Percentiles rank a stretch among this genome's conserved stretches.
phyloP scores from a whole-genome alignment of 2,888 invertebrate species.

The Priocnemis perturbator region DNA sequence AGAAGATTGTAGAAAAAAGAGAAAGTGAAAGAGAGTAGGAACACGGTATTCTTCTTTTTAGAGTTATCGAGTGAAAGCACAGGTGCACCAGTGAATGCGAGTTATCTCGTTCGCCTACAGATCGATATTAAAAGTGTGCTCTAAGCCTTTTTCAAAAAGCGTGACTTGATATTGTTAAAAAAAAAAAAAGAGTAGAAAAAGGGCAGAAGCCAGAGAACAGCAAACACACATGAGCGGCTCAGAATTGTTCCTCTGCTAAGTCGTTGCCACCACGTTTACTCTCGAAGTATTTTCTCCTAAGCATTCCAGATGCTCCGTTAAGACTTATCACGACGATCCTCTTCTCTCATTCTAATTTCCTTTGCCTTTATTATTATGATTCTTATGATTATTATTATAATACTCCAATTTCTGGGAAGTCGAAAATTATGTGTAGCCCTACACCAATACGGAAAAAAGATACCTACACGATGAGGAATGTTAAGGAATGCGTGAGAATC shows the following conservation, averaged over 20 bases:
- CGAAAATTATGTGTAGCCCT: slow-evolving; percentile 40
- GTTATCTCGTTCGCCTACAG: slow-evolving; percentile 57
- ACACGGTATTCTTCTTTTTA: slow-evolving; percentile 48
- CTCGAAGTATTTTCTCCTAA: slow-evolving; percentile 16
- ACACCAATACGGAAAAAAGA: slow-evolving; percentile 35
- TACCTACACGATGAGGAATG: slow-evolving; percentile 48
- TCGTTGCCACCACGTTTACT: slow-evolving; percentile 11
- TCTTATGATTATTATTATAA: no score
- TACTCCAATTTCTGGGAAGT: slow-evolving; percentile 33
- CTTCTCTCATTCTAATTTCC: slow-evolving; percentile 8
- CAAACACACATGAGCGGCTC: slow-evolving; percentile 47
- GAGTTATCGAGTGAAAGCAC: slow-evolving; percentile 47
- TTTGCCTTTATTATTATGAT: no score
- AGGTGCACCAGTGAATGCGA: slow-evolving; percentile 43
- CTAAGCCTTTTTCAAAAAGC: slow-evolving; percentile 60
- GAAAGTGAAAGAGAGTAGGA: slow-evolving; percentile 34
- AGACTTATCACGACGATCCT: slow-evolving; percentile 22
- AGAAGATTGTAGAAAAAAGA: not conserved
- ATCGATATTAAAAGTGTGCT: slow-evolving; percentile 63
- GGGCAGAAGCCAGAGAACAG: slow-evolving; percentile 40
- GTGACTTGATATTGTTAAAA: slow-evolving; percentile 51
- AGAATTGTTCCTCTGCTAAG: slow-evolving; percentile 25
- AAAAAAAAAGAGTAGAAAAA: no score
- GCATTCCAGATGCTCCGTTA: slow-evolving; percentile 16
- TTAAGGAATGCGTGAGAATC: slow-evolving; percentile 50